Evolutionary conservation across 2,113 vertebrate genomes (phyloP).

Genomic region (Chloropsis cyanopogon): DNA sequence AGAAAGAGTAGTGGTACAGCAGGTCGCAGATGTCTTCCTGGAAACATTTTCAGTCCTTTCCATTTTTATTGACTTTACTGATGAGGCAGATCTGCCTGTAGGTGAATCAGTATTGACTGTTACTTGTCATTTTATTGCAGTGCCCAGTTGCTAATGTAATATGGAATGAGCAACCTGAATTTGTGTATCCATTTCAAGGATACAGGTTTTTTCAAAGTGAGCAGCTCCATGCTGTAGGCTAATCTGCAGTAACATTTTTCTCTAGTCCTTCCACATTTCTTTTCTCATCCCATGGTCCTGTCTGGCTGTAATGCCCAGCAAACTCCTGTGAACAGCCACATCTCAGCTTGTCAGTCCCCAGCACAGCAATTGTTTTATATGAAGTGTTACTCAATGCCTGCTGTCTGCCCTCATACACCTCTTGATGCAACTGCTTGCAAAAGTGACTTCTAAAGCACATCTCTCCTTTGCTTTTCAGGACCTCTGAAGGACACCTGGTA

Average conservation of each 20-base stretch:
- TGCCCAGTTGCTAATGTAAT: not conserved
- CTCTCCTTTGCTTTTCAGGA: constrained; percentile 77
- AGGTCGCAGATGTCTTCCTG: fast-evolving
- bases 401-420: not conserved
- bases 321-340: not conserved
- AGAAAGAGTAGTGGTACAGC: not conserved
- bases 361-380: not conserved
- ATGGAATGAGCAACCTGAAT: not conserved
- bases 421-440: not conserved
- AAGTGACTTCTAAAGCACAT: not conserved
- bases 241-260: not conserved
- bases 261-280: not conserved
- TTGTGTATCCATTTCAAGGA: not conserved
- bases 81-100: not conserved
- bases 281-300: not conserved
- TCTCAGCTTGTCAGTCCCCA: not conserved
- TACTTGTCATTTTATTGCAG: not conserved
- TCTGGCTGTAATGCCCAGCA: not conserved
- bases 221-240: not conserved
- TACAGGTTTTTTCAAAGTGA: not conserved
- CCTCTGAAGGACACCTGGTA: constrained; percentile 76
- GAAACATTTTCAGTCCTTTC: not conserved
- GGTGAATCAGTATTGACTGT: not conserved
- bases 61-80: not conserved
- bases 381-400: not conserved